Conservation (phyloP, 37 sponge, comb jelly and placozoan genomes). For the Aphrocallistes beatrix region DNA sequence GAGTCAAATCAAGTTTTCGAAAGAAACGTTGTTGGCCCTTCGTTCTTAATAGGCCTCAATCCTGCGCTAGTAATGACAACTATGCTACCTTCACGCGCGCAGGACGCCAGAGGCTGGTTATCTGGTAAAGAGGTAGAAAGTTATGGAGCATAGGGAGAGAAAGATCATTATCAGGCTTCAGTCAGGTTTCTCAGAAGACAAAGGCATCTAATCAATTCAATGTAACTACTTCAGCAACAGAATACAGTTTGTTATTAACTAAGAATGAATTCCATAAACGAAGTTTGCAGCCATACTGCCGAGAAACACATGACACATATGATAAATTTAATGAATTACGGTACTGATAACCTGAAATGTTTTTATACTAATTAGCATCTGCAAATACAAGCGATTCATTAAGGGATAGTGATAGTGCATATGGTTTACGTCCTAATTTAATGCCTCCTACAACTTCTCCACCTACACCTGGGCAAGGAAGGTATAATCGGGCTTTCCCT, state of each 20-base stretch:
- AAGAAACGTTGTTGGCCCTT: background rate
- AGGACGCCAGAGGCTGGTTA: background rate
- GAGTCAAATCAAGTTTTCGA: too few species aligned
- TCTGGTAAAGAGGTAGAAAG: slow-evolving; percentile 15
- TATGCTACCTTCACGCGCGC: background rate
- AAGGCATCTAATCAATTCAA: background rate
- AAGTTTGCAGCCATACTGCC: background rate
- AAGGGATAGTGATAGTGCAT: too few species aligned
- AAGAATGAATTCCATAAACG: background rate
- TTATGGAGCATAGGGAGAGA: background rate
- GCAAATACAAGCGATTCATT: background rate
- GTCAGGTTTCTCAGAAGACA: slow-evolving; percentile 1
- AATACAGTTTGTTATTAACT: background rate
- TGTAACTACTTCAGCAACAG: background rate
- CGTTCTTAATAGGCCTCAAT: background rate
- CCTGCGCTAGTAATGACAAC: background rate
- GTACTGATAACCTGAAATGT: background rate
- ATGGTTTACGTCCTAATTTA: too few species aligned
- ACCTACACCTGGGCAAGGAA: too few species aligned
- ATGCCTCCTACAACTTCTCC: too few species aligned
- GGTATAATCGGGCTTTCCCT: too few species aligned
- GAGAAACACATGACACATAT: background rate
- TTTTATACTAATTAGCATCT: background rate
- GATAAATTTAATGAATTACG: slow-evolving; percentile 1
- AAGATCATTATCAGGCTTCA: background rate